These are phyloP conservation scores for Myocastor coypus DNA, from an alignment of 2,113 vertebrate species.

Conservation along the genomic window DNA sequence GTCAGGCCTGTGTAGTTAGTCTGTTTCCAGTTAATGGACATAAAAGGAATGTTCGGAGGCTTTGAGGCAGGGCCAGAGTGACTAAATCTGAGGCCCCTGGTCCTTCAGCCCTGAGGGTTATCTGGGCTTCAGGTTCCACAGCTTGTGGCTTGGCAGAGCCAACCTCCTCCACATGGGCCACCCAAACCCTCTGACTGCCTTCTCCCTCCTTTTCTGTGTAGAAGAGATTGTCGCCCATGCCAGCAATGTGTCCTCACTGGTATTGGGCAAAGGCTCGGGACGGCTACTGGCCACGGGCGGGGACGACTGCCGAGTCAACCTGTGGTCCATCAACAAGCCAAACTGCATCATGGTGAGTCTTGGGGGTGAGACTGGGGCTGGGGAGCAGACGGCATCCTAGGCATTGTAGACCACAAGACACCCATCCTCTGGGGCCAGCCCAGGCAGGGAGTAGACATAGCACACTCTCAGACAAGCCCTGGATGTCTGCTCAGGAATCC, in stretches of 20 bases:
- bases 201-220: conserved; percentile 77
- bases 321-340: conserved; percentile 97
- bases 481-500: background rate
- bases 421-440: background rate
- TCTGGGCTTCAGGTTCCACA: background rate
- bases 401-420: background rate
- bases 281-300: conserved; percentile 96
- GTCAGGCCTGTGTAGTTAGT: background rate
- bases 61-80: background rate
- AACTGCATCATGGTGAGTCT: conserved; percentile 98
- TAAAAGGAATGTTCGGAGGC: background rate
- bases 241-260: conserved; percentile 93
- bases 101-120: background rate
- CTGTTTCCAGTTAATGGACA: background rate
- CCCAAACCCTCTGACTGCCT: background rate
- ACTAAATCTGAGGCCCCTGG: background rate
- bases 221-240: conserved; percentile 96
- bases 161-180: background rate
- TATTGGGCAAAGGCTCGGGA: conserved; percentile 94
- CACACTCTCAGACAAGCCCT: background rate
- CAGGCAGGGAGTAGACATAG: background rate
- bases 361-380: rapidly evolving
- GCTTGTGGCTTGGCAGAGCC: background rate
- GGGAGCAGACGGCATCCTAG: background rate
- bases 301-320: conserved; percentile 96